phyloP scores from a whole-genome alignment of 2,888 invertebrate species.

The Drosophila anomalata region DNA sequence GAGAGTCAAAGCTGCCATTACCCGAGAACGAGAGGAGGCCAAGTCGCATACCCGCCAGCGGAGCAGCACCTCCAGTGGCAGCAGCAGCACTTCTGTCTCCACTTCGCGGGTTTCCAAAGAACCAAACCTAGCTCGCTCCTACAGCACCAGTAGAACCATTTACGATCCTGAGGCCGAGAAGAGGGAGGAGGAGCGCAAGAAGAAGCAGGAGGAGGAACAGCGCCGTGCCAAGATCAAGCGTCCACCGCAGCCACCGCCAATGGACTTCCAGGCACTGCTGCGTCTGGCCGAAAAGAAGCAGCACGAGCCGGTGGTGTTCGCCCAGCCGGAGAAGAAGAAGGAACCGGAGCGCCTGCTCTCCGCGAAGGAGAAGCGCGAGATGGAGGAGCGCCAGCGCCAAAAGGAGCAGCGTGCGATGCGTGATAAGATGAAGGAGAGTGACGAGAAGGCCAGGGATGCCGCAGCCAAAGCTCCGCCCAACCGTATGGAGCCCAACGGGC shows the following conservation, averaged over 20 bases:
- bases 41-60: slow-evolving; percentile 85
- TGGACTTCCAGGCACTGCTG: slow-evolving; percentile 91
- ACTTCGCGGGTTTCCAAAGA: slow-evolving; percentile 25
- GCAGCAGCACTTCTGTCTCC: not conserved
- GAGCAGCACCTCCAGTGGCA: slow-evolving; percentile 62
- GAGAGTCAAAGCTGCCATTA: slow-evolving; percentile 90
- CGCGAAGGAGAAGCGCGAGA: slow-evolving; percentile 90
- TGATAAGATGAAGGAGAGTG: slow-evolving; percentile 55
- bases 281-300: slow-evolving; percentile 94
- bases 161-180: slow-evolving; percentile 80
- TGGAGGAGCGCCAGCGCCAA: slow-evolving; percentile 89
- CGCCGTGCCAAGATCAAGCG: slow-evolving; percentile 86
- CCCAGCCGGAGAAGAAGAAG: slow-evolving; percentile 85
- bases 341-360: slow-evolving; percentile 91
- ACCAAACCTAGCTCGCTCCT: slow-evolving; percentile 62
- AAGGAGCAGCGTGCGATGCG: slow-evolving; percentile 86
- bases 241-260: slow-evolving; percentile 88
- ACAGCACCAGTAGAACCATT: slow-evolving; percentile 75
- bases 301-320: slow-evolving; percentile 87
- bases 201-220: slow-evolving; percentile 78
- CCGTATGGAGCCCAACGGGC: slow-evolving; percentile 80
- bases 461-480: slow-evolving; percentile 16
- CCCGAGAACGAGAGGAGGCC: slow-evolving; percentile 89
- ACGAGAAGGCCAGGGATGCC: slow-evolving; percentile 29
- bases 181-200: slow-evolving; percentile 75